phyloP scores from a whole-genome alignment of 2,113 vertebrate genomes.

The Rhynchopsitta pachyrhyncha region DNA sequence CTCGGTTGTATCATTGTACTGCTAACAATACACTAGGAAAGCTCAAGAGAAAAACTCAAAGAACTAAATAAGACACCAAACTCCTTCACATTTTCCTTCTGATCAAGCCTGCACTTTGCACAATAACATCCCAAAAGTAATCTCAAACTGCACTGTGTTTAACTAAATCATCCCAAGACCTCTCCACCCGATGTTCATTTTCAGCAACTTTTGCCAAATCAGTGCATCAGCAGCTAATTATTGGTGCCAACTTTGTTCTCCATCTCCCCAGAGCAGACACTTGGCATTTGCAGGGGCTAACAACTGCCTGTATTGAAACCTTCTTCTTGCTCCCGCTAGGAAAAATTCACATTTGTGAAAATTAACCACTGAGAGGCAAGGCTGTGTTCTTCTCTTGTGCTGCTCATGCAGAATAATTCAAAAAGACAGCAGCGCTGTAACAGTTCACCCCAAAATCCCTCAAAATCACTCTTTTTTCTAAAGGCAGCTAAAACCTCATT shows the following conservation, averaged over 20 bases:
- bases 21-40: background rate
- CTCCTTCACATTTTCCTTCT: background rate
- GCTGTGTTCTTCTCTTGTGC: background rate
- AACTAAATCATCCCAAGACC: background rate
- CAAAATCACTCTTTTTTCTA: background rate
- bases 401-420: background rate
- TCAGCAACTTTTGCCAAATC: conserved; percentile 32
- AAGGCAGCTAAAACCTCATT: background rate
- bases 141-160: background rate
- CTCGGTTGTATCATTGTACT: background rate
- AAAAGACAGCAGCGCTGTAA: background rate
- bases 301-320: conserved; percentile 28
- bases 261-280: conserved; percentile 32
- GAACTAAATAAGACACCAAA: background rate
- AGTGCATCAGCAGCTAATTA: conserved; percentile 5
- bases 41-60: background rate
- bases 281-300: conserved; percentile 26
- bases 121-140: background rate
- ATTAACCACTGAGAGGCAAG: background rate
- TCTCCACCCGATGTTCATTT: background rate
- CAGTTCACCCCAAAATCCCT: background rate
- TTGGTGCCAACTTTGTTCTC: conserved; percentile 44
- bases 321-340: background rate
- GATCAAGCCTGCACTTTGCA: background rate
- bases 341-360: conserved; percentile 28